Conservation (phyloP, 2,797 vertebrate genomes). For the Thripadectes ignobilis region DNA sequence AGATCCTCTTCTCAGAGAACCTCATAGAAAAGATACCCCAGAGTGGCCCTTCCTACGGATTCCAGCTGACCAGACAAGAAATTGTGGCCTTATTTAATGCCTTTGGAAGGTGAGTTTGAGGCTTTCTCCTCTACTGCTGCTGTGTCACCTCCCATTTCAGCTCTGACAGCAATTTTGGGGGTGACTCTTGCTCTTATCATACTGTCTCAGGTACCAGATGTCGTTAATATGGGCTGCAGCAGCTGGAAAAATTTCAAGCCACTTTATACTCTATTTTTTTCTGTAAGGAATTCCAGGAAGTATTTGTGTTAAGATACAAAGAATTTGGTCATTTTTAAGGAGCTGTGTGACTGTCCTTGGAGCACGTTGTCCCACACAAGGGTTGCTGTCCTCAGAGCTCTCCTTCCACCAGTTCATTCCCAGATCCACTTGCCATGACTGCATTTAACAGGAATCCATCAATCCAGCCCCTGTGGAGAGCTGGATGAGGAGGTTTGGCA, state of each 20-base stretch:
- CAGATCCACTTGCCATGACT: rapidly evolving
- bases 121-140: not conserved
- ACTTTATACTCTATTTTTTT: not conserved
- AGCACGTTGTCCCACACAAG: not conserved
- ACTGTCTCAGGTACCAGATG: not conserved
- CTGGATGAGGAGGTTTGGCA: not conserved
- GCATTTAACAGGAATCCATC: not conserved
- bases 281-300: not conserved
- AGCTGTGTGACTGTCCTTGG: not conserved
- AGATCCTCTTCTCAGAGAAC: conserved; percentile 92
- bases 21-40: conserved; percentile 86
- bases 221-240: not conserved
- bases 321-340: not conserved
- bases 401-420: not conserved
- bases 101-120: conserved; percentile 86
- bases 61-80: conserved; percentile 91
- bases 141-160: not conserved
- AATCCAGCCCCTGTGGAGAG: not conserved
- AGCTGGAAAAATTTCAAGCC: not conserved
- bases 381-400: not conserved
- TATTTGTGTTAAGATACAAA: not conserved
- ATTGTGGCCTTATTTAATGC: conserved; percentile 92
- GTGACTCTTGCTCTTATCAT: not conserved
- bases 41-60: conserved; percentile 76
- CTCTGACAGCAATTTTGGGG: not conserved